Conservation (phyloP, 2,113 vertebrate genomes). For the Procavia capensis region DNA sequence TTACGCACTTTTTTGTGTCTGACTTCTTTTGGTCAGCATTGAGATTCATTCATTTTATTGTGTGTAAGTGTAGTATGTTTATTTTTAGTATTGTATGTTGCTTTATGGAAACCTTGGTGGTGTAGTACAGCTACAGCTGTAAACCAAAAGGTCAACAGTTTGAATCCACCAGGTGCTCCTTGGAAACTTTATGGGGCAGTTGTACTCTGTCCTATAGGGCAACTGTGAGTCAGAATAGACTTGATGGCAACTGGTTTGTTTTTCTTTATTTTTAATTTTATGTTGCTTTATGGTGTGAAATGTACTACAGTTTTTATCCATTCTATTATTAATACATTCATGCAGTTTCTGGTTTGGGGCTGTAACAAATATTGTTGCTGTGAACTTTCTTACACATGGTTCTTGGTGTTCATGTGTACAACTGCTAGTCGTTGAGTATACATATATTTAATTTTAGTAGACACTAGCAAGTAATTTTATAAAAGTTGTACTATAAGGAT, state of each 20-base stretch:
- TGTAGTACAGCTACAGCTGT: too few species aligned
- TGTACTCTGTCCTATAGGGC: too few species aligned
- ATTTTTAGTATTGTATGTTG: neutral
- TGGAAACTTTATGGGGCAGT: too few species aligned
- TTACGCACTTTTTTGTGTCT: neutral
- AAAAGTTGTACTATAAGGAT: neutral
- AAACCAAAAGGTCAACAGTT: too few species aligned
- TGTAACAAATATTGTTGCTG: neutral
- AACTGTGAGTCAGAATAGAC: too few species aligned
- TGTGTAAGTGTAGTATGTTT: neutral
- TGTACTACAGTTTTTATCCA: neutral
- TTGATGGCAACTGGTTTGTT: too few species aligned
- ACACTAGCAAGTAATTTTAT: neutral
- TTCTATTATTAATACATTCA: neutral
- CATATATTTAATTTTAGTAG: neutral
- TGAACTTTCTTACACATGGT: neutral
- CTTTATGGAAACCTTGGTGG: neutral
- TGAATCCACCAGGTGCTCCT: too few species aligned
- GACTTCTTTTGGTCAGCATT: neutral
- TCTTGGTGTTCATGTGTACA: neutral
- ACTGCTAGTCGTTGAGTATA: neutral
- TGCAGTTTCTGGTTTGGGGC: neutral
- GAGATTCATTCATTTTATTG: conserved; percentile 10
- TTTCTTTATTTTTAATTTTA: too few species aligned
- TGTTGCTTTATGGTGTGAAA: neutral